These are phyloP conservation scores for Patagioenas fasciata DNA, from an alignment of 2,113 vertebrate species.

Conservation along the genomic window DNA sequence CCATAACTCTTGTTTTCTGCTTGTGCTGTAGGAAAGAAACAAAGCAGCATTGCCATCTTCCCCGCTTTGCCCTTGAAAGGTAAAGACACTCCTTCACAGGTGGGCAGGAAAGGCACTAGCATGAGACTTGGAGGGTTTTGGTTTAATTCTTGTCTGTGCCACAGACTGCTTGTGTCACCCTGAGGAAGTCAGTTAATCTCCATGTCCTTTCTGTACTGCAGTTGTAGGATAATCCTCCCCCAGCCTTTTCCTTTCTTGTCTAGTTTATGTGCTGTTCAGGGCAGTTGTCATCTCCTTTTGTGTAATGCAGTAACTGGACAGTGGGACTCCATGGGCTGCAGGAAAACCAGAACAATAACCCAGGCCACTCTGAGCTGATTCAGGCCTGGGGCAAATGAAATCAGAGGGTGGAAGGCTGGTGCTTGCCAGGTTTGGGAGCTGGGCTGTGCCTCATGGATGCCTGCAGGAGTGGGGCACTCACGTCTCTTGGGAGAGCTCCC, in stretches of 20 bases:
- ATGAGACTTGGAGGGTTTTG: neutral
- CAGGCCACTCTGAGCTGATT: neutral
- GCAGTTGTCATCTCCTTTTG: neutral
- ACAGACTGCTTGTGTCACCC: neutral
- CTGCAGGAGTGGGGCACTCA: neutral
- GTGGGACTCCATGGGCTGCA: neutral
- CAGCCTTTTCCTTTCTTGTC: neutral
- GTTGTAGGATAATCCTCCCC: neutral
- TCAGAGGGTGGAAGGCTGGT: neutral
- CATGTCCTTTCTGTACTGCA: neutral
- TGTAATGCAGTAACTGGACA: neutral
- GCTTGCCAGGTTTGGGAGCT: neutral
- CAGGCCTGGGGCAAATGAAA: neutral
- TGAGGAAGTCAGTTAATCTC: neutral
- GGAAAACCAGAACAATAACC: neutral
- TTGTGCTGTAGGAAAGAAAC: neutral
- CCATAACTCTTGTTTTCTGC: neutral
- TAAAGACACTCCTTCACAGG: neutral
- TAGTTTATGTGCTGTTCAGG: neutral
- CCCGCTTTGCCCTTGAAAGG: neutral
- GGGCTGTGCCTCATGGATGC: neutral
- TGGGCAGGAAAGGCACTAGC: neutral
- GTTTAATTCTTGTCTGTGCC: neutral
- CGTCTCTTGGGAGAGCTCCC: neutral
- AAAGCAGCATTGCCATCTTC: neutral